Base-by-base conservation (phyloP, 1,140 invertebrate species). In the Micrasema longulum region DNA sequence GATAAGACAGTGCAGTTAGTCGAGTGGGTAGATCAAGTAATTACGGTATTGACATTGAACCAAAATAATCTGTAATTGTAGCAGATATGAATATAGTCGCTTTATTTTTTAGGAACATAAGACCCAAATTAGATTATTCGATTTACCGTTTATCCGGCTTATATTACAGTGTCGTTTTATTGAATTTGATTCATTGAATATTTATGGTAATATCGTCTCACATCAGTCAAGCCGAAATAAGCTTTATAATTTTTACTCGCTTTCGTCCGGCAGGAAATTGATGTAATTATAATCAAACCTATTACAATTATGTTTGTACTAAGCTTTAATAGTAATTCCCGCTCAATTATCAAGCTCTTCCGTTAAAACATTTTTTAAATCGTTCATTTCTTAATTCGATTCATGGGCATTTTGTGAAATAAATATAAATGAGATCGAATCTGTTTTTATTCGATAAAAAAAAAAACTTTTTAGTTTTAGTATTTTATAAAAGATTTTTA, bases 181-280 rank as follows among this genome's bases (percentile, higher is more conserved):
- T 35, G 53, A 57, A 14, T 14, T n/a, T 57, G 53, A 57, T 57
- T 36, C 36, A 57, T 57, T 35, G 14, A 57, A 35, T 7, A 14
- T 0, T 57, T 57, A 57, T 57, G 53, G 31, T 16, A 57, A 57
- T 57, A 6, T 14, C 12, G 16, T 12, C 41, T 2, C 2, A 12
- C 0, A 14, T 45, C 41, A 45, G 41, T 41, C n/a, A 1, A 1
- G 41, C 12, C 12, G 1, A 4, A n/a, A 12, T 6, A n/a, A 16
- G 41, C 0, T 14, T 2, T 14, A 12, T 14, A 10, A 1, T 2
- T 43, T 10, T 14, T 14, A 6, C 41, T 1, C 5, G 11, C 41
- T 45, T 45, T n/a, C 7, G 16, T 12, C 41, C n/a, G 41, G 12
- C n/a, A 16, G 3, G 41, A 3, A 14, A 45, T n/a, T n/a, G 16